Evolutionary conservation across 2,797 vertebrate genomes (phyloP).

Genomic region (Pipistrellus kuhlii): DNA sequence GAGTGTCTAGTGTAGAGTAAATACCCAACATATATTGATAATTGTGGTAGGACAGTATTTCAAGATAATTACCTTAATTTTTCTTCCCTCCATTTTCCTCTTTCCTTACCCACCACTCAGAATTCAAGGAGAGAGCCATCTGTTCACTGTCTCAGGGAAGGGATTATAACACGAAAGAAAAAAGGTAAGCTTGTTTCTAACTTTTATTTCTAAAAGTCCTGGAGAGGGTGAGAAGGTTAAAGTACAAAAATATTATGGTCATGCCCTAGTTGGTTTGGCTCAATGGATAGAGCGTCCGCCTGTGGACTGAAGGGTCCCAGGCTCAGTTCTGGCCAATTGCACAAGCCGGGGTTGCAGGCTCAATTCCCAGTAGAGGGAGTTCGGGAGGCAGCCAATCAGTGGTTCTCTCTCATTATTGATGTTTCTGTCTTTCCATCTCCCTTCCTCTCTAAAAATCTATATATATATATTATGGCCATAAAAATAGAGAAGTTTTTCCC

Average conservation of each 20-base stretch:
- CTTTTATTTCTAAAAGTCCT: slow-evolving; percentile 45
- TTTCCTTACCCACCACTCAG: background rate
- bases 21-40: background rate
- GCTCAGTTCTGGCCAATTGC: too few species aligned
- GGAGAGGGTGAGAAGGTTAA: background rate
- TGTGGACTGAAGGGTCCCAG: too few species aligned
- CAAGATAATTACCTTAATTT: background rate
- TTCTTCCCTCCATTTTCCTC: background rate
- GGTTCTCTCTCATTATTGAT: too few species aligned
- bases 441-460: too few species aligned
- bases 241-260: background rate
- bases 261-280: background rate
- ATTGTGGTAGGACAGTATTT: background rate
- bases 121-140: background rate
- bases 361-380: too few species aligned
- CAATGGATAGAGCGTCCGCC: too few species aligned
- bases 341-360: too few species aligned
- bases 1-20: background rate
- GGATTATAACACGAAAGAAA: slow-evolving; percentile 8
- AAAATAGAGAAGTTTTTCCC: background rate
- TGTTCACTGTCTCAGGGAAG: slow-evolving; percentile 20
- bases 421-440: too few species aligned
- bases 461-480: background rate
- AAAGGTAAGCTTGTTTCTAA: background rate
- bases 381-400: too few species aligned